These are phyloP conservation scores for Drosophila varians DNA, from an alignment of 1,140 invertebrate genomes.

Conservation along the genomic window DNA sequence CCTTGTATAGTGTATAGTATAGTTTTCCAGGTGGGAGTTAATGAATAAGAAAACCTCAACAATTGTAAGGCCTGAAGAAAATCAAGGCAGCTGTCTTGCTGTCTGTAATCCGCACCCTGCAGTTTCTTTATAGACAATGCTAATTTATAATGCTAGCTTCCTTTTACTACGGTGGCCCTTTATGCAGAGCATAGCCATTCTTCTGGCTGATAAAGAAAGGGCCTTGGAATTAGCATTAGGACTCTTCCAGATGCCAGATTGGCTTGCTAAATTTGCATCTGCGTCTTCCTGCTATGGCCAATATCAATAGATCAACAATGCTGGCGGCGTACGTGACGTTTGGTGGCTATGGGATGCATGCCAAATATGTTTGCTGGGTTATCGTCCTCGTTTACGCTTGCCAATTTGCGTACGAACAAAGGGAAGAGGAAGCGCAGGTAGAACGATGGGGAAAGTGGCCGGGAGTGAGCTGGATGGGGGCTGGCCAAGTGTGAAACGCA, in stretches of 20 bases:
- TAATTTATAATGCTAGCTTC: background rate
- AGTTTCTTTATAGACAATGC: background rate
- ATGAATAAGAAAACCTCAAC: too few relatives aligned
- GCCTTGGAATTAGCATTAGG: background rate
- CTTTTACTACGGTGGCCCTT: background rate
- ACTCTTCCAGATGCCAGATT: background rate
- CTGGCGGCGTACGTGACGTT: conserved; percentile 59
- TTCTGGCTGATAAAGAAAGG: background rate
- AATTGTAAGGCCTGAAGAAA: conserved; percentile 17
- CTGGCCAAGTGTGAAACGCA: conserved; percentile 35
- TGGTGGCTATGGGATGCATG: conserved; percentile 15
- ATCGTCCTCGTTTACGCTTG: conserved; percentile 64
- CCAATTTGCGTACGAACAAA: conserved; percentile 70
- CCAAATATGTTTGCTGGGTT: conserved; percentile 71
- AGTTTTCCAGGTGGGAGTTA: background rate
- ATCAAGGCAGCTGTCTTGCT: conserved; percentile 5
- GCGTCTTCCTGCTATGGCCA: conserved; percentile 6
- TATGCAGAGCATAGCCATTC: background rate
- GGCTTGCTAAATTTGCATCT: conserved; percentile 23
- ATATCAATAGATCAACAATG: conserved; percentile 7
- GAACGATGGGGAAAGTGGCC: background rate
- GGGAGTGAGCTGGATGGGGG: conserved; percentile 16
- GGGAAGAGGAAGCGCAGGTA: conserved; percentile 54
- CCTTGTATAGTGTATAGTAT: too few relatives aligned
- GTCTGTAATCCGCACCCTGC: background rate